Conservation (phyloP, 2,113 vertebrate species). For the Connochaetes taurinus region DNA sequence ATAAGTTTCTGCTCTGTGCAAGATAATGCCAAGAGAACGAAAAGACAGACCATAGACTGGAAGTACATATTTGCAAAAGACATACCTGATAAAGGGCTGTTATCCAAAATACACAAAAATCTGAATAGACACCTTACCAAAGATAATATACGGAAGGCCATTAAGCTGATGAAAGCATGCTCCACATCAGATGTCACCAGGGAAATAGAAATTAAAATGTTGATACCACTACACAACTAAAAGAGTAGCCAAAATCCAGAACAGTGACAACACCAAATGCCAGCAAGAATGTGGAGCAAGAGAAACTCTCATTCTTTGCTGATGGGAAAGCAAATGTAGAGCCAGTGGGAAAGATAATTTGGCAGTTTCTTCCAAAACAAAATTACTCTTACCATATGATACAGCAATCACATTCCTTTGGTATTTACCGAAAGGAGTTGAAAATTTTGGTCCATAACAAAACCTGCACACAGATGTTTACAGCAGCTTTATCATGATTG, state of each 20-base stretch:
- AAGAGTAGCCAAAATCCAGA: neutral
- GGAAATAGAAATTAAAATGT: neutral
- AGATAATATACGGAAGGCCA: neutral
- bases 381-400: neutral
- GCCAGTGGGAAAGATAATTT: neutral
- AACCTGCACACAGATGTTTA: neutral
- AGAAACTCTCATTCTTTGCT: neutral
- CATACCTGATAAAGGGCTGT: neutral
- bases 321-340: neutral
- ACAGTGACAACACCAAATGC: neutral
- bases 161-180: neutral
- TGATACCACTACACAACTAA: rapidly evolving
- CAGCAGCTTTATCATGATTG: neutral
- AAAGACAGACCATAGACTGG: neutral
- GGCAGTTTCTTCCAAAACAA: neutral
- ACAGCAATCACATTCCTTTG: neutral
- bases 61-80: neutral
- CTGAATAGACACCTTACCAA: neutral
- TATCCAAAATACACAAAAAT: neutral
- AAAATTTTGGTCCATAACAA: neutral
- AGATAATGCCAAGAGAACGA: neutral
- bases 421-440: neutral
- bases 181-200: neutral
- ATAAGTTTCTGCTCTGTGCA: neutral
- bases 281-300: neutral